Conservation (phyloP, 2,797 vertebrate species). For the Peromyscus attwateri region DNA sequence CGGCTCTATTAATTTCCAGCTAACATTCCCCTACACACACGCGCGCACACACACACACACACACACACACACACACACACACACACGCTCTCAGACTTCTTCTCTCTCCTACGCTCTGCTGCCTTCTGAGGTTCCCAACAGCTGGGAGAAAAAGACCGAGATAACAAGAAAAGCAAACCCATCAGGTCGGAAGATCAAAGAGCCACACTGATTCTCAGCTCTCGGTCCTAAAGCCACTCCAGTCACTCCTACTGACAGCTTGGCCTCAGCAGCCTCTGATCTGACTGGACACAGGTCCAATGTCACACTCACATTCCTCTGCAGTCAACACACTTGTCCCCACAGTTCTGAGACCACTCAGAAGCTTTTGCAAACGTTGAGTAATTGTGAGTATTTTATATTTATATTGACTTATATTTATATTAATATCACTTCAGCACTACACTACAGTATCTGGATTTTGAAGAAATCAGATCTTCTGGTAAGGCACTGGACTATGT, state of each 20-base stretch:
- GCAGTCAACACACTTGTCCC: background rate
- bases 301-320: background rate
- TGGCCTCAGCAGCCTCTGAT: background rate
- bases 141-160: background rate
- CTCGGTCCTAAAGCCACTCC: background rate
- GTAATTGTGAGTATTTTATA: background rate
- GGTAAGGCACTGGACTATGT: constrained; percentile 13
- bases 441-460: background rate
- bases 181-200: background rate
- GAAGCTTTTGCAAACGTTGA: background rate
- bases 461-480: constrained; percentile 32
- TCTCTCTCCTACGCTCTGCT: background rate
- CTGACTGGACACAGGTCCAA: background rate
- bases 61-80: too few relatives aligned
- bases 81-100: background rate
- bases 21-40: background rate
- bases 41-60: too few relatives aligned
- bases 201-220: background rate
- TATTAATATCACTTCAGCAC: background rate
- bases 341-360: background rate
- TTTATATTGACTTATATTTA: background rate
- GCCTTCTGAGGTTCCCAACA: background rate
- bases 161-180: constrained; percentile 25
- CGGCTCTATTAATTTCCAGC: background rate
- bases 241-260: accelerated